These are phyloP conservation scores for Lycophotia porphyrea DNA, from an alignment of 2,888 invertebrate species.

Conservation along the genomic window DNA sequence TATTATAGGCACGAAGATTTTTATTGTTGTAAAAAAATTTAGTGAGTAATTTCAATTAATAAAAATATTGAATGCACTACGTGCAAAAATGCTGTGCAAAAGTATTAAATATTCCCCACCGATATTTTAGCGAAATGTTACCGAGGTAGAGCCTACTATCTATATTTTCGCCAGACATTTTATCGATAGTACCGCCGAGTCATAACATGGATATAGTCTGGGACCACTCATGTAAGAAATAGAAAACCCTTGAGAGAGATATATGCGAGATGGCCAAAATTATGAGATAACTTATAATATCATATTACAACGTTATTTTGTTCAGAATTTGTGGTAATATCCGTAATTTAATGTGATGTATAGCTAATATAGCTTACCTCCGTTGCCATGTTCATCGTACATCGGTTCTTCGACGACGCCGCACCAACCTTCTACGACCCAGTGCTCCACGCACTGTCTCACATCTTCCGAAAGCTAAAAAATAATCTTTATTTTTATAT, in stretches of 20 bases:
- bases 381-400: slow-evolving; percentile 83
- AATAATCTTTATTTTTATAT: slow-evolving; percentile 21
- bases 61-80: slow-evolving; percentile 15
- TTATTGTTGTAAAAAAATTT: background rate
- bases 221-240: slow-evolving; percentile 52
- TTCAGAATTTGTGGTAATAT: slow-evolving; percentile 5
- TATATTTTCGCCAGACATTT: slow-evolving; percentile 42
- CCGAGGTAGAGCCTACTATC: slow-evolving; percentile 10
- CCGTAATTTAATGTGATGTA: background rate
- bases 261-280: slow-evolving; percentile 27
- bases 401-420: slow-evolving; percentile 87
- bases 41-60: slow-evolving; percentile 24
- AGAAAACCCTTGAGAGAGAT: slow-evolving; percentile 44
- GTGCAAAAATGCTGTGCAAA: slow-evolving; percentile 39
- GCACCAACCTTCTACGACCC: slow-evolving; percentile 88
- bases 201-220: slow-evolving; percentile 42
- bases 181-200: slow-evolving; percentile 24
- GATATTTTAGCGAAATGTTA: slow-evolving; percentile 41
- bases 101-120: slow-evolving; percentile 24
- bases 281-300: slow-evolving; percentile 8
- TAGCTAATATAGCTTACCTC: slow-evolving; percentile 69
- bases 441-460: slow-evolving; percentile 85
- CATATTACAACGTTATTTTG: slow-evolving; percentile 20
- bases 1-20: background rate
- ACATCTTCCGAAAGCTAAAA: slow-evolving; percentile 87